Evolutionary conservation across 2,888 invertebrate species (phyloP).

Genomic region (Tetramorium bicarinatum): DNA sequence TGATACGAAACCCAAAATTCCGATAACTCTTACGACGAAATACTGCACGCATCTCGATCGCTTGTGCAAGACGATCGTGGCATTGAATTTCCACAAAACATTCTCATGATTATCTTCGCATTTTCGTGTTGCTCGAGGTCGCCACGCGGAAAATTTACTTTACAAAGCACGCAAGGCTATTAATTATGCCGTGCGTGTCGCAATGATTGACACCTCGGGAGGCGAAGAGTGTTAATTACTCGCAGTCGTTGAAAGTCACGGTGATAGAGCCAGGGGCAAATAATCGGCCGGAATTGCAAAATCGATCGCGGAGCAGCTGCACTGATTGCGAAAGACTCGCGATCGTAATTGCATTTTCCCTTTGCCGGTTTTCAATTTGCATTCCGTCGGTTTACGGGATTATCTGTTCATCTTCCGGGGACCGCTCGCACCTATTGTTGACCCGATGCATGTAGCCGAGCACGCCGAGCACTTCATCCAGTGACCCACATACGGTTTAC

Average conservation of each 20-base stretch:
- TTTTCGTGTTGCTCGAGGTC: slow-evolving; percentile 38
- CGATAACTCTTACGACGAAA: not conserved
- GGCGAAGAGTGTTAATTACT: slow-evolving; percentile 12
- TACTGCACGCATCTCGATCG: not conserved
- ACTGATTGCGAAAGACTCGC: not conserved
- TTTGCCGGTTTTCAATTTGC: slow-evolving; percentile 42
- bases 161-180: not conserved
- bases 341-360: slow-evolving; percentile 49
- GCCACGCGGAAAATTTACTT: slow-evolving; percentile 9
- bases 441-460: slow-evolving; percentile 62
- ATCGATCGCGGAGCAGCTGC: slow-evolving; percentile 9
- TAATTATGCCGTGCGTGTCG: slow-evolving; percentile 13
- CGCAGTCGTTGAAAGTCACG: slow-evolving; percentile 13
- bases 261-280: not conserved
- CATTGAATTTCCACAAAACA: slow-evolving; percentile 16
- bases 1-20: not conserved
- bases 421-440: slow-evolving; percentile 64
- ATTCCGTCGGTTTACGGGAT: slow-evolving; percentile 44
- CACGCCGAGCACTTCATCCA: slow-evolving; percentile 16
- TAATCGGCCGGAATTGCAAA: slow-evolving; percentile 22
- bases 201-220: not conserved
- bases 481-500: slow-evolving; percentile 69
- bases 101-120: slow-evolving; percentile 37
- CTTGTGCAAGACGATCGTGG: not conserved
- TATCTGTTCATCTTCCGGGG: slow-evolving; percentile 54